phyloP scores from a whole-genome alignment of 2,888 invertebrate species.

The Synergus umbraculus region DNA sequence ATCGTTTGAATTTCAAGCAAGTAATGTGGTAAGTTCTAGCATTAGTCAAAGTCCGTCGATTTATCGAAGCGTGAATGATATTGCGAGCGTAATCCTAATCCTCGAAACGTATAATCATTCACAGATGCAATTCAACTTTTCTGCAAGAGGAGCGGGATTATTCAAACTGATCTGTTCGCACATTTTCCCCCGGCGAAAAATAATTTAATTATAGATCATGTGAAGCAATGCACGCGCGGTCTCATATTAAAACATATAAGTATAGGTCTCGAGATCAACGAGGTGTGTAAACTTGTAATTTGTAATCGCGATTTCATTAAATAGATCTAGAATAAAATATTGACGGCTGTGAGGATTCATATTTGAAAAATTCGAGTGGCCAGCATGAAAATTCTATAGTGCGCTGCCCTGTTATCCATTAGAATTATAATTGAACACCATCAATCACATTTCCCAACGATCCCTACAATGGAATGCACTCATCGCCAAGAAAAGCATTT shows the following conservation, averaged over 20 bases:
- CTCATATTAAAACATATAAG: background rate
- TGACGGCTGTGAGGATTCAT: background rate
- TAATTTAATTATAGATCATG: background rate
- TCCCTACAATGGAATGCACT: constrained; percentile 15
- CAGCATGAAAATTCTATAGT: background rate
- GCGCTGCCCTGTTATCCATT: background rate
- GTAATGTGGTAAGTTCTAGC: constrained; percentile 24
- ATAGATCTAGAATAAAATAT: background rate
- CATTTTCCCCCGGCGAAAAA: background rate
- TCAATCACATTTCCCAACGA: constrained; percentile 11
- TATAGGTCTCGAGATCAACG: background rate
- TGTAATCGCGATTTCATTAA: background rate
- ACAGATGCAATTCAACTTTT: constrained; percentile 13
- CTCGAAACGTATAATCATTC: constrained; percentile 30
- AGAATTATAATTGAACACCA: constrained; percentile 6
- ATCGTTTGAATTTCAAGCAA: constrained; percentile 1
- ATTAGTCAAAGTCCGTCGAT: constrained; percentile 19
- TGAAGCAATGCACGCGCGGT: background rate
- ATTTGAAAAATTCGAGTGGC: background rate
- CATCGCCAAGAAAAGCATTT: constrained; percentile 29
- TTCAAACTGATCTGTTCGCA: constrained; percentile 20
- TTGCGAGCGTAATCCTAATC: constrained; percentile 27
- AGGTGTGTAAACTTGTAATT: background rate
- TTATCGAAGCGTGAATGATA: constrained; percentile 35
- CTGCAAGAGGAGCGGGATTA: background rate